A percentile compares a stretch with the other conserved stretches of the same genome.
phyloP scores from a whole-genome alignment of 2,888 invertebrate genomes.

The Agapostemon virescens region DNA sequence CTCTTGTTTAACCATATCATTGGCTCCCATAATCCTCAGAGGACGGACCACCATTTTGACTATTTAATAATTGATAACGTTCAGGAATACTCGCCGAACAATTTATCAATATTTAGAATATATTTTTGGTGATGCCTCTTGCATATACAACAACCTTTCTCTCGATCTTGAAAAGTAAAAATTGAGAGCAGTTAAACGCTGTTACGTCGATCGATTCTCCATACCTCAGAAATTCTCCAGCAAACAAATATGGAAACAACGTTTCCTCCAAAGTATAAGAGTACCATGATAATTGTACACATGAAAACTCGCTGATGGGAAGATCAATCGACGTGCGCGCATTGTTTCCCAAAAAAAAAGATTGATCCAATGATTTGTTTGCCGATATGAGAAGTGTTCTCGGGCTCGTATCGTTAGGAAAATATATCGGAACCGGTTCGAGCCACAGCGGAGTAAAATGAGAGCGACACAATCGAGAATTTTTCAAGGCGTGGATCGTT shows the following conservation, averaged over 20 bases:
- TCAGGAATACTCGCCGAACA: no score
- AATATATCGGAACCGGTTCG: no score
- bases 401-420: background rate
- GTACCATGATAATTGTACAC: background rate
- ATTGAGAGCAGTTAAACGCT: no score
- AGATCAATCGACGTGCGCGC: background rate
- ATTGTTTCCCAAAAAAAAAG: background rate
- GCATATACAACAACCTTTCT: no score
- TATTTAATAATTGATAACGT: no score
- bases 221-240: background rate
- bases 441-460: background rate
- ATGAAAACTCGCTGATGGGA: background rate
- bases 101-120: no score
- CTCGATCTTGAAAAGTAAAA: no score
- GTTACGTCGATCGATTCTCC: background rate
- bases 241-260: background rate
- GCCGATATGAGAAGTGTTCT: no score
- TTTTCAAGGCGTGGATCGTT: background rate
- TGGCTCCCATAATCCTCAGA: no score
- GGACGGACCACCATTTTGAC: no score
- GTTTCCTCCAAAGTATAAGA: background rate
- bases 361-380: background rate
- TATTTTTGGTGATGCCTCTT: no score
- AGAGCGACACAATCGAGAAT: background rate
- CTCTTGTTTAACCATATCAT: no score